Evolutionary conservation across 2,888 invertebrate species (phyloP).

Genomic region (Drosophila infuscata): DNA sequence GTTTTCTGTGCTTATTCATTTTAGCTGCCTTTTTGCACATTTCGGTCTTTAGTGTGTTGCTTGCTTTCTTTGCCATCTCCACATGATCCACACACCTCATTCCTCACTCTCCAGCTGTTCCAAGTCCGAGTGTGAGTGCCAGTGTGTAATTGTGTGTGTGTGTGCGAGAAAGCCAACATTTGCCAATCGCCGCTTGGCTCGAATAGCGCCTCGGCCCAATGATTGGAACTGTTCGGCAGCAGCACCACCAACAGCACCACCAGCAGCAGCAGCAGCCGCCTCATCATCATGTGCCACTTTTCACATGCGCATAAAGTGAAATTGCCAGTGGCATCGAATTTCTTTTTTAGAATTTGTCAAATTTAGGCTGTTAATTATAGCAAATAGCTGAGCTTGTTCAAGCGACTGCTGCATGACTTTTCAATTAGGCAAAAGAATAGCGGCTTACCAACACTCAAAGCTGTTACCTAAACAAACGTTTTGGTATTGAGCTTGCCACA

Average conservation of each 20-base stretch:
- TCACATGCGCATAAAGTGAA: slow-evolving; percentile 77
- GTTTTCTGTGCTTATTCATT: slow-evolving; percentile 67
- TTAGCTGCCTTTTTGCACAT: slow-evolving; percentile 72
- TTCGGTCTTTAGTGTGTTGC: slow-evolving; percentile 48
- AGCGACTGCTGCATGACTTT: slow-evolving; percentile 28
- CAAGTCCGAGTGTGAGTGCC: slow-evolving; percentile 8
- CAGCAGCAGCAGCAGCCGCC: slow-evolving; percentile 46
- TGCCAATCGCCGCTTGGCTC: slow-evolving; percentile 68
- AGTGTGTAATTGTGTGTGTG: slow-evolving; percentile 27
- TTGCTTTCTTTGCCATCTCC: slow-evolving; percentile 58
- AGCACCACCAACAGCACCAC: slow-evolving; percentile 32
- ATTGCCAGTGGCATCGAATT: slow-evolving; percentile 59
- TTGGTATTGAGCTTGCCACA: slow-evolving; percentile 16
- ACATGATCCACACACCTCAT: slow-evolving; percentile 12
- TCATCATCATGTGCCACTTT: slow-evolving; percentile 79
- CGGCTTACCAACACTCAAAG: slow-evolving; percentile 16
- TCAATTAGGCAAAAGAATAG: slow-evolving; percentile 24
- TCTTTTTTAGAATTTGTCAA: slow-evolving; percentile 58
- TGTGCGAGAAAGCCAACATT: slow-evolving; percentile 68
- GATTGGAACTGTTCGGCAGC: slow-evolving; percentile 67
- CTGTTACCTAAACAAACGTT: slow-evolving; percentile 22
- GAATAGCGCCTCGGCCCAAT: slow-evolving; percentile 67
- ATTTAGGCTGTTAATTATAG: slow-evolving; percentile 25
- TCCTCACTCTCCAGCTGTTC: slow-evolving; percentile 43
- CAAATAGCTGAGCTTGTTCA: slow-evolving; percentile 8